Conservation (phyloP, 2,888 invertebrate genomes). For the Smittia aterrima region DNA sequence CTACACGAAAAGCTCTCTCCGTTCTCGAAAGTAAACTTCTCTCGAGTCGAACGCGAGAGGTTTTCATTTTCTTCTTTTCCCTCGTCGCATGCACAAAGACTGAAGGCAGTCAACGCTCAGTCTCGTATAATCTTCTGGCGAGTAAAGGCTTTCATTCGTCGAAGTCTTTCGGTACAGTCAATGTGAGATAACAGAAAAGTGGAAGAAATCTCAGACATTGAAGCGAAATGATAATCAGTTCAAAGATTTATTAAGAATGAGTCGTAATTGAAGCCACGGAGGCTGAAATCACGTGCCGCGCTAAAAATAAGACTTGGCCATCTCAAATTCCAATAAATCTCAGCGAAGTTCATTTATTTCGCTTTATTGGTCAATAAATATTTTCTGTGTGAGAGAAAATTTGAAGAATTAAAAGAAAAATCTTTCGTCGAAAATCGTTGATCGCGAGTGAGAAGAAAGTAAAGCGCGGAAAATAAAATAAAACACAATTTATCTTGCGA, state of each 20-base stretch:
- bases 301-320: background rate
- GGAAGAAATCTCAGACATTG: background rate
- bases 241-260: background rate
- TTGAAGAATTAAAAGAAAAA: background rate
- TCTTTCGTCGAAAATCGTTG: background rate
- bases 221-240: background rate
- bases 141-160: background rate
- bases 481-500: background rate
- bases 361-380: background rate
- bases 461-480: background rate
- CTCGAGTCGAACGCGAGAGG: background rate
- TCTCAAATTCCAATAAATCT: background rate
- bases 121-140: background rate
- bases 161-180: conserved; percentile 3
- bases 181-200: conserved; percentile 9
- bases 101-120: background rate
- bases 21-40: background rate
- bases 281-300: background rate
- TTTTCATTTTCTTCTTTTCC: background rate
- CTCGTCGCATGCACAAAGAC: background rate
- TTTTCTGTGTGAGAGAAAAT: background rate
- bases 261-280: background rate
- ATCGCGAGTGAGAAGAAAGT: background rate
- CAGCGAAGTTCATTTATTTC: background rate
- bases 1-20: background rate